These are phyloP conservation scores for Monomorium pharaonis DNA, from an alignment of 1,140 invertebrate genomes.

Conservation along the genomic window DNA sequence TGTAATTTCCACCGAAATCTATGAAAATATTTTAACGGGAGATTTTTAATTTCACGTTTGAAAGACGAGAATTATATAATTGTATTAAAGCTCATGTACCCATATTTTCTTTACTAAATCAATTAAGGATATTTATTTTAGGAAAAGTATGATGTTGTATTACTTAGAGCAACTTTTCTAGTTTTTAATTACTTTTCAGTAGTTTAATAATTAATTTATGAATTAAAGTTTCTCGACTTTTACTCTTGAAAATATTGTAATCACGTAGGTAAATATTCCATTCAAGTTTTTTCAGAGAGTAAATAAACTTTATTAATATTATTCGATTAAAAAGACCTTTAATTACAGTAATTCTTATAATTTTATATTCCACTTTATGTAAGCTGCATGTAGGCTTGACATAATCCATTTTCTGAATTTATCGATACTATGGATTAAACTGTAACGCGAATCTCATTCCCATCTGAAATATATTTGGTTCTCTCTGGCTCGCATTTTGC, in stretches of 20 bases:
- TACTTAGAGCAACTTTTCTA: not conserved
- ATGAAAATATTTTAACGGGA: not conserved
- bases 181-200: not conserved
- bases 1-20: conserved; percentile 3
- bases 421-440: conserved; percentile 6
- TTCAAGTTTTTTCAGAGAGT: not conserved
- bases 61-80: not conserved
- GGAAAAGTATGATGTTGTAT: not conserved
- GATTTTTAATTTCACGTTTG: conserved; percentile 25
- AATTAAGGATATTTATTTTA: not conserved
- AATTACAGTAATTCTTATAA: not conserved
- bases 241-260: not conserved
- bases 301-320: not conserved
- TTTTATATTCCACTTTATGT: not conserved
- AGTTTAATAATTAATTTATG: not conserved
- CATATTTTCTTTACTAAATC: not conserved
- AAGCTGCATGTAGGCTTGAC: not conserved
- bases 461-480: conserved; percentile 7
- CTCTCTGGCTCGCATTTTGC: conserved; percentile 8
- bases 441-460: not conserved
- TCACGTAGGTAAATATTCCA: not conserved
- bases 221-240: conserved; percentile 11
- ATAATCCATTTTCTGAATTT: conserved; percentile 7
- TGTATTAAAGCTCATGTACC: not conserved
- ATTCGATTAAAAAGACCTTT: too few species aligned